Conservation (phyloP, 2,797 vertebrate genomes). For the Erethizon dorsatum region DNA sequence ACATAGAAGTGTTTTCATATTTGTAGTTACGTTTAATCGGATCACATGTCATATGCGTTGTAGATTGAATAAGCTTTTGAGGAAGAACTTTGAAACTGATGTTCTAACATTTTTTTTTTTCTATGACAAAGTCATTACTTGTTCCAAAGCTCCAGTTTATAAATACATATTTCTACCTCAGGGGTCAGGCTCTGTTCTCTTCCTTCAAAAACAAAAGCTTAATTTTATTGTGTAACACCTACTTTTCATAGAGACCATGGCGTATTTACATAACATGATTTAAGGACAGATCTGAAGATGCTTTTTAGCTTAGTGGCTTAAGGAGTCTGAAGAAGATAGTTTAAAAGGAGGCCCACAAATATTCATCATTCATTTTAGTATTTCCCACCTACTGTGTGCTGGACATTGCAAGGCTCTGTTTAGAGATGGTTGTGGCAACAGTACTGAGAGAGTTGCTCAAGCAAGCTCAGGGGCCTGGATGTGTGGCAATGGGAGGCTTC, state of each 20-base stretch:
- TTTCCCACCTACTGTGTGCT: not conserved
- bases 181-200: slow-evolving; percentile 49
- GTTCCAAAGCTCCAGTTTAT: slow-evolving; percentile 63
- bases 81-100: slow-evolving; percentile 46
- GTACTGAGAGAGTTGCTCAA: not conserved
- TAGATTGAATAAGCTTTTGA: slow-evolving; percentile 36
- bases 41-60: not conserved
- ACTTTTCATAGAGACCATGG: slow-evolving; percentile 62
- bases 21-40: not conserved
- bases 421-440: not conserved
- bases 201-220: slow-evolving; percentile 67
- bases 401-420: not conserved
- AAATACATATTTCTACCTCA: slow-evolving; percentile 65
- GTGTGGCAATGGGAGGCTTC: not conserved
- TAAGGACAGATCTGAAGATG: not conserved
- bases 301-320: slow-evolving; percentile 34
- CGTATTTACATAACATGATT: slow-evolving; percentile 66
- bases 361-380: not conserved
- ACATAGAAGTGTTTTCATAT: not conserved
- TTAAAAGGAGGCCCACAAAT: slow-evolving; percentile 33
- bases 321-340: slow-evolving; percentile 38
- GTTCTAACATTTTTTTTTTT: slow-evolving; percentile 27
- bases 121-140: slow-evolving; percentile 56
- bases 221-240: slow-evolving; percentile 59
- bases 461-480: not conserved